Base-by-base conservation (phyloP, 1,140 invertebrate species). In the Cotesia typhae region DNA sequence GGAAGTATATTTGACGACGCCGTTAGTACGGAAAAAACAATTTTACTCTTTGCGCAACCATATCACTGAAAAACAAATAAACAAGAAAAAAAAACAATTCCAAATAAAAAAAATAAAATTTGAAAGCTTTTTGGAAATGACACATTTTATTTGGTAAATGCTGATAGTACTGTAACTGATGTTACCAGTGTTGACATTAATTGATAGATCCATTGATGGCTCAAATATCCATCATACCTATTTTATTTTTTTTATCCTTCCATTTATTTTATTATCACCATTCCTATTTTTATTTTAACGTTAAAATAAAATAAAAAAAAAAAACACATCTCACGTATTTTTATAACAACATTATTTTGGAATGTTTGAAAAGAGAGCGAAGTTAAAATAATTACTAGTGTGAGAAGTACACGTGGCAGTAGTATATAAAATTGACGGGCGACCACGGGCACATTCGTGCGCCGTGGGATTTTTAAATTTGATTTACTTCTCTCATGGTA, bases 401-500 rank as follows among this genome's bases (percentile, higher is more conserved):
- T 20, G 57, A 59, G 20, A 59, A 28, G 7, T 59, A 59, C 57
- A 20, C 9, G 3, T 7, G 57, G 17, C 57, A 59, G 41, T 47
- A 10, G 28, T 59, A 59, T 59, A 20, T 59, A 59, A 28, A 59
- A 59, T 59, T 59, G 57, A 59, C 57, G 53, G 51, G 55, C 47
- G n/a, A 60, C n/a, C 64, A 59, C 64, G 37, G 75, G 73, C 74
- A 78, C 61, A 77, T 74, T 80, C 78, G 77, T 28, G 71, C 79
- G 77, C 80, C 80, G 77, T 78, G 84, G 84, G 84, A 86, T 84
- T 81, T 71, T 80, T 75, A 81, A 86, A 85, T 86, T 87, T 87
- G 85, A 87, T 87, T 86, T 87, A 86, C 82, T 80, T 77, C 78
- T 78, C 84, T 84, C 84, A 74, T 77, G 84, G 81, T 79, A 82